Percentiles rank a stretch among this genome's conserved stretches.
Evolutionary conservation across 2,113 vertebrate genomes (phyloP).

Genomic region (Prochilodus magdalenae): DNA sequence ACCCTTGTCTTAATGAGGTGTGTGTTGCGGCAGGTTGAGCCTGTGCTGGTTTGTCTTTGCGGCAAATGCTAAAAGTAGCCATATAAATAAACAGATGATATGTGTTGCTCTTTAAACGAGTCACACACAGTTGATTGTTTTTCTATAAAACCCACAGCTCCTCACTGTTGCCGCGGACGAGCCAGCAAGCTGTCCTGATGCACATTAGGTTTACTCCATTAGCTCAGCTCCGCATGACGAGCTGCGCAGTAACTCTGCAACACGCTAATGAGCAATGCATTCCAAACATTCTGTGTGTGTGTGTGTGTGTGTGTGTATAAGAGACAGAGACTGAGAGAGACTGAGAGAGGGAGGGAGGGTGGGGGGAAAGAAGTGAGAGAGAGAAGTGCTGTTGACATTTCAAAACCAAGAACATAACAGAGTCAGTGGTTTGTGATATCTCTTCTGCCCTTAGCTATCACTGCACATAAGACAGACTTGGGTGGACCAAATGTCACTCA

Average conservation of each 20-base stretch:
- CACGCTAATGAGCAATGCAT: conserved; percentile 47
- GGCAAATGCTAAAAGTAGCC: not conserved
- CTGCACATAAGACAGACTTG: not conserved
- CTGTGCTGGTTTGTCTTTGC: not conserved
- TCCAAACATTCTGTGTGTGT: conserved; percentile 18
- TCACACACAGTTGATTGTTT: conserved; percentile 46
- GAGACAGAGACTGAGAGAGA: not conserved
- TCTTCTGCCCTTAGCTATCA: not conserved
- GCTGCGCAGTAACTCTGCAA: conserved; percentile 51
- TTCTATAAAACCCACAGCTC: conserved; percentile 52
- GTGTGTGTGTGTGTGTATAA: conserved; percentile 2
- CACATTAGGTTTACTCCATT: conserved; percentile 59
- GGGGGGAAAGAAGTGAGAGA: conserved; percentile 11
- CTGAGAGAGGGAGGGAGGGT: not conserved
- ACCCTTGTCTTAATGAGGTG: not conserved
- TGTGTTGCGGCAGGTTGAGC: not conserved
- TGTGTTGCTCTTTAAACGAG: conserved; percentile 28
- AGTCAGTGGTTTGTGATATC: conserved; percentile 23
- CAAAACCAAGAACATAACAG: conserved; percentile 8
- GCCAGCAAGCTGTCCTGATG: conserved; percentile 47
- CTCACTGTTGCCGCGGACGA: conserved; percentile 45
- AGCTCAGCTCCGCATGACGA: conserved; percentile 50
- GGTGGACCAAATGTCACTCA: not conserved
- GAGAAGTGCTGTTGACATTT: conserved; percentile 2
- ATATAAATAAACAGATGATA: conserved; percentile 9